Evolutionary conservation across 2,113 vertebrate species (phyloP).

Genomic region (Peromyscus maniculatus): DNA sequence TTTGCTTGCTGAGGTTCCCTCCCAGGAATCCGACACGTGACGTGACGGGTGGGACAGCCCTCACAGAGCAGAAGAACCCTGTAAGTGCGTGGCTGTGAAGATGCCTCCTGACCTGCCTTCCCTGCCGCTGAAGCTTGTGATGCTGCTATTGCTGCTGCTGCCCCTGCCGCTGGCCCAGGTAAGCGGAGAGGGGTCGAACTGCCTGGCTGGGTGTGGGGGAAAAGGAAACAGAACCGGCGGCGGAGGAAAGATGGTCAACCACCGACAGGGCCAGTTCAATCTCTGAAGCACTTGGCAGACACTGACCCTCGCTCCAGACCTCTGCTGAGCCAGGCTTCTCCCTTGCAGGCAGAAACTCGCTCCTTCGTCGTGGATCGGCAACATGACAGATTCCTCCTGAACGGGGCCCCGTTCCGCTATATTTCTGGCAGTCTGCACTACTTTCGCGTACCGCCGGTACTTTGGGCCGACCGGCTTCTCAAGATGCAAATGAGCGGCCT

Average conservation of each 20-base stretch:
- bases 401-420: conserved; percentile 93
- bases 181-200: not conserved
- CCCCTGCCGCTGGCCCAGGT: conserved; percentile 62
- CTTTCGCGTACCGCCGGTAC: conserved; percentile 91
- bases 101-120: conserved; percentile 87
- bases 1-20: conserved; percentile 66
- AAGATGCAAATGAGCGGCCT: conserved; percentile 98
- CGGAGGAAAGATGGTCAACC: not conserved
- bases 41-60: not conserved
- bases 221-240: too few relatives aligned
- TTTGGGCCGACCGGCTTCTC: conserved; percentile 95
- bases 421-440: conserved; percentile 98
- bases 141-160: not conserved
- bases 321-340: not conserved
- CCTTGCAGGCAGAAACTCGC: conserved; percentile 78
- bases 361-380: conserved; percentile 93
- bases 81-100: conserved; percentile 94
- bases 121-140: conserved; percentile 45
- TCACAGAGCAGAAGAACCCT: conserved; percentile 90
- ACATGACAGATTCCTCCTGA: conserved; percentile 92
- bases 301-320: not conserved
- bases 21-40: conserved; percentile 75
- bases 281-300: not conserved
- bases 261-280: not conserved
- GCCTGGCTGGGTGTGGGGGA: not conserved